Evolutionary conservation across 2,113 vertebrate species (phyloP).

Genomic region (Caranx ignobilis): DNA sequence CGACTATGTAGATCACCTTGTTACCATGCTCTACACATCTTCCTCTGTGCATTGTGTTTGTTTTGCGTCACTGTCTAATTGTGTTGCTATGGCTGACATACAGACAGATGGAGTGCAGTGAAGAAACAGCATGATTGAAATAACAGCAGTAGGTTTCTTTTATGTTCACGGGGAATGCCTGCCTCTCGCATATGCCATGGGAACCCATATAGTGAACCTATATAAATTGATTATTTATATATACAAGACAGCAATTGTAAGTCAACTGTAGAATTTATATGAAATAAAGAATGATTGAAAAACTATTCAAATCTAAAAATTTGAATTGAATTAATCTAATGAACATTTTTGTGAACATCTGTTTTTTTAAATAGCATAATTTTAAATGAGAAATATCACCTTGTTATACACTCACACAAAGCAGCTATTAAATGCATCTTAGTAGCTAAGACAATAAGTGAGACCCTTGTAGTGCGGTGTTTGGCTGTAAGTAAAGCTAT

Average conservation of each 20-base stretch:
- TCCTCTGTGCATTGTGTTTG: neutral
- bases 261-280: neutral
- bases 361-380: too few species aligned
- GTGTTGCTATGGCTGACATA: neutral
- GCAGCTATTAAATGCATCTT: neutral
- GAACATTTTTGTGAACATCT: neutral
- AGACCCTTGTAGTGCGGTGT: neutral
- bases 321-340: neutral
- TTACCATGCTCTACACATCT: neutral
- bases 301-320: too few species aligned
- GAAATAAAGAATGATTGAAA: neutral
- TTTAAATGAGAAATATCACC: too few species aligned
- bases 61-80: neutral
- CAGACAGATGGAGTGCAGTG: neutral
- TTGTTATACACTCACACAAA: neutral
- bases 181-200: neutral
- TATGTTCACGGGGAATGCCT: slow-evolving; percentile 13
- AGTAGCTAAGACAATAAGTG: neutral
- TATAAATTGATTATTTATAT: too few species aligned
- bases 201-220: neutral
- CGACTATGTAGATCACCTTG: neutral
- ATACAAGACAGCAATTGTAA: neutral
- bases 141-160: slow-evolving; percentile 16
- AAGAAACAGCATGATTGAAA: neutral
- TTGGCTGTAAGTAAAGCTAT: slow-evolving; percentile 46